Percentiles rank a stretch among this genome's conserved stretches.
Evolutionary conservation across 2,888 invertebrate genomes (phyloP).

Genomic region (Aphidius colemani): DNA sequence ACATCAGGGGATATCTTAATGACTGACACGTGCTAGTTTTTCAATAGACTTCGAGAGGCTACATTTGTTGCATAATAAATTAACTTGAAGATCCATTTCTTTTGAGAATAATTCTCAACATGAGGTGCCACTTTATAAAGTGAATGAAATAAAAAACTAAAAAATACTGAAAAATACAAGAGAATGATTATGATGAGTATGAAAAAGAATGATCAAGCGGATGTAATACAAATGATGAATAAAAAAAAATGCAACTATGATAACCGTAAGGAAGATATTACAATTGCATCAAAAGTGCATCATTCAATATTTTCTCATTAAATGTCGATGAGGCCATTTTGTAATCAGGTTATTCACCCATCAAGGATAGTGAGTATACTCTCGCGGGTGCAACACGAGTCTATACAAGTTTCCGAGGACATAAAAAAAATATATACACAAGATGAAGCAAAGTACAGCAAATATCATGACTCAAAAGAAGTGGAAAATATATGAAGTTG

Average conservation of each 20-base stretch:
- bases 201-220: neutral
- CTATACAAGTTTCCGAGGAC: neutral
- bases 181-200: neutral
- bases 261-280: slow-evolving; percentile 20
- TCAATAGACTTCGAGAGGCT: too few relatives aligned
- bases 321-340: slow-evolving; percentile 19
- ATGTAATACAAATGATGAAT: too few relatives aligned
- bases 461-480: slow-evolving; percentile 25
- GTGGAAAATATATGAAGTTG: slow-evolving; percentile 28
- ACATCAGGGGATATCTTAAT: too few relatives aligned
- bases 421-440: slow-evolving; percentile 3
- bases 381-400: neutral
- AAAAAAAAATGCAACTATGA: slow-evolving; percentile 13
- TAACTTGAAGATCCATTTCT: too few relatives aligned
- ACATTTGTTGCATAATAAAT: too few relatives aligned
- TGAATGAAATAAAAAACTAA: neutral
- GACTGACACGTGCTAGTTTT: too few relatives aligned
- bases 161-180: slow-evolving; percentile 1
- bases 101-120: too few relatives aligned
- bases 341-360: slow-evolving; percentile 32
- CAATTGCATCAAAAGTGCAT: neutral
- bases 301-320: slow-evolving; percentile 11
- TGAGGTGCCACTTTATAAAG: neutral
- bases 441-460: slow-evolving; percentile 17
- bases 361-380: slow-evolving; percentile 20